Base-by-base conservation (phyloP, 1,140 invertebrate genomes). In the Melitaea cinxia region DNA sequence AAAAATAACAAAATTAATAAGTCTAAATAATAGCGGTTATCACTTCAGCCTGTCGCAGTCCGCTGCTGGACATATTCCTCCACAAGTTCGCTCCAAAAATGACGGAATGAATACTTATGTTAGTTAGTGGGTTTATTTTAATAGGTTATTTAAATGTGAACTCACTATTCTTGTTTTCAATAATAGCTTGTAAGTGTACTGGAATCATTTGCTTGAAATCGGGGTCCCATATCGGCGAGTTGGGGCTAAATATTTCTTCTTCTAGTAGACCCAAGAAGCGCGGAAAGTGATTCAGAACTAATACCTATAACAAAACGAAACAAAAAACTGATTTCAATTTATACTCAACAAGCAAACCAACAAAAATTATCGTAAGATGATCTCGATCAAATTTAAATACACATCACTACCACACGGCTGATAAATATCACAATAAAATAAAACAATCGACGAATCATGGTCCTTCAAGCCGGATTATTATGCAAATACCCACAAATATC, bases 201-300 rank as follows among this genome's bases (percentile, higher is more conserved):
- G 95, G 95, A 2, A 94, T 92, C 50, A 92, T 92, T 70, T 95
- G 95, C 73, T 96, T 96, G 75, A 97, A 98, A 23, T 98, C 96
- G 0, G 95, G 94, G 91, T 99, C 96, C 97, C 97, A 99, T 60
- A 99, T 98, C 0, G 97, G 97, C 0, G 97, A 98, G 70, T 93
- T 95, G 26, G 94, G 92, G 14, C 95, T 94, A 83, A 97, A 96
- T 37, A 99, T 94, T 81, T 99, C 97, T 59, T 95, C 94, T 78
- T 98, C 96, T 4, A 99, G 88, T 80, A 96, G 93, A 14, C 96
- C 95, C 24, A 99, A 89, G 89, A 99, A 98, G 62, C 96, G 96
- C 7, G 88, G 93, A 83, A 94, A 94, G 81, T 94, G 92, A 23
- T 92, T 93, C 4, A 94, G 79, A 0, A 94, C 91, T 50, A 94